Base-by-base conservation (phyloP, 2,797 vertebrate genomes). In the Philypnodon macrostomus region DNA sequence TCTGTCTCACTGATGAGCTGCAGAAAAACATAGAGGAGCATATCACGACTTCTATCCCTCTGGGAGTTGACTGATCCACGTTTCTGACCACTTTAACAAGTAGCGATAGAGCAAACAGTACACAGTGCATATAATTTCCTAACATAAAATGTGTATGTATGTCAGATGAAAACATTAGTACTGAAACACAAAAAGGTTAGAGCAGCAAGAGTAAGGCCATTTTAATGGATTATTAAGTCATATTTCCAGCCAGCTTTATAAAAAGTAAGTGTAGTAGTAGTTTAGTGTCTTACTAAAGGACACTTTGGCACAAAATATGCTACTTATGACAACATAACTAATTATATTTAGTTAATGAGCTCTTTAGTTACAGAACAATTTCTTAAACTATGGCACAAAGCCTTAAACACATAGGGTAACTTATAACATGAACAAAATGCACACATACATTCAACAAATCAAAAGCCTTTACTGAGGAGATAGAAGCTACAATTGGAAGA, bases 361-460 rank as follows among this genome's bases (percentile, higher is more conserved):
- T 69, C 58, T 62, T 55, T 23, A 65, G 46, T 59, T 52, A 47
- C 16, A 26, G 46, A 80, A 75, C 58, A 73, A 67, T 80, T 61
- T 64, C 35, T 60, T 53, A 29, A 44, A 36, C 7, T 23, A 31
- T 51, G 45, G 21, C 42, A 53, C n/a, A 5, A 5, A 46, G 35
- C 46, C 24, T 51, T 62, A 21, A 62, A 48, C 70, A 47, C 42
- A 65, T 41, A 45, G 53, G 49, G 48, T 34, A 54, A 56, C 21
- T 65, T 56, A 54, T 52, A 54, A 30, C 50, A 51, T 45, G 27
- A 56, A 59, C 26, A 65, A 37, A 45, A 66, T 41, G 38, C 53
- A 61, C 53, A 61, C 66, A 77, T 74, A 83, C 80, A 85, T 87
- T 85, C 76, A 83, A 52, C 47, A 67, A 54, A 56, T 70, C 41